These are phyloP conservation scores for Cheilosia urbana DNA, from an alignment of 2,888 invertebrate genomes.

Conservation along the genomic window DNA sequence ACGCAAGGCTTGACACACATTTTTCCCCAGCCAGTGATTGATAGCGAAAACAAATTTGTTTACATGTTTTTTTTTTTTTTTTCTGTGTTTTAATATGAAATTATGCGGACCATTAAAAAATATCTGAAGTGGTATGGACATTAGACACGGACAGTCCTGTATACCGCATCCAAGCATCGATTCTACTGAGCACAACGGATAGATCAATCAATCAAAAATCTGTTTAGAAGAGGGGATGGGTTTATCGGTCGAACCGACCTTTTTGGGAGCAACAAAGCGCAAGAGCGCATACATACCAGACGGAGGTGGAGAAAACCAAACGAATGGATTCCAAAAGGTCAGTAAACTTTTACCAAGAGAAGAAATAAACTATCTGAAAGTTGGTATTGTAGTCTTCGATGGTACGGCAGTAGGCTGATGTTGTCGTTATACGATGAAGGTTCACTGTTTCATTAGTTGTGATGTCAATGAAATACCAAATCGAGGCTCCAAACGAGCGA, in stretches of 20 bases:
- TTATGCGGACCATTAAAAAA: conserved; percentile 13
- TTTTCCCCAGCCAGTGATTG: conserved; percentile 26
- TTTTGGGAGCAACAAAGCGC: conserved; percentile 6
- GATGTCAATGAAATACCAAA: conserved; percentile 31
- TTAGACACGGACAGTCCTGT: conserved; percentile 1
- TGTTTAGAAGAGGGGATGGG: conserved; percentile 10
- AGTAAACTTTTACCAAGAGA: conserved; percentile 41
- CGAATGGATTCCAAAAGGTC: conserved; percentile 13
- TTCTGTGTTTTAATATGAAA: background rate
- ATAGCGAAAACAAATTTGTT: conserved; percentile 21
- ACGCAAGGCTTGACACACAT: conserved; percentile 23
- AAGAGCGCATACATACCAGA: background rate
- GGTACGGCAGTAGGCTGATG: conserved; percentile 8
- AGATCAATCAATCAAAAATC: conserved; percentile 38
- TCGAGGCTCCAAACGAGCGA: conserved; percentile 19
- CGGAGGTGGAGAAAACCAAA: background rate
- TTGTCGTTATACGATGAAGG: conserved; percentile 20
- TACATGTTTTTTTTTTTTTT: background rate
- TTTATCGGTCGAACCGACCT: conserved; percentile 16
- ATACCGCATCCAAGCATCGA: background rate
- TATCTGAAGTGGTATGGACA: conserved; percentile 23
- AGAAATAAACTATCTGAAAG: conserved; percentile 26
- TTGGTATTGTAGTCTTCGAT: conserved; percentile 7
- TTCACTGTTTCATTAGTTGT: conserved; percentile 28
- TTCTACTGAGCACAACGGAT: background rate